Conservation (phyloP, 2,113 vertebrate genomes). For the Buteo buteo region DNA sequence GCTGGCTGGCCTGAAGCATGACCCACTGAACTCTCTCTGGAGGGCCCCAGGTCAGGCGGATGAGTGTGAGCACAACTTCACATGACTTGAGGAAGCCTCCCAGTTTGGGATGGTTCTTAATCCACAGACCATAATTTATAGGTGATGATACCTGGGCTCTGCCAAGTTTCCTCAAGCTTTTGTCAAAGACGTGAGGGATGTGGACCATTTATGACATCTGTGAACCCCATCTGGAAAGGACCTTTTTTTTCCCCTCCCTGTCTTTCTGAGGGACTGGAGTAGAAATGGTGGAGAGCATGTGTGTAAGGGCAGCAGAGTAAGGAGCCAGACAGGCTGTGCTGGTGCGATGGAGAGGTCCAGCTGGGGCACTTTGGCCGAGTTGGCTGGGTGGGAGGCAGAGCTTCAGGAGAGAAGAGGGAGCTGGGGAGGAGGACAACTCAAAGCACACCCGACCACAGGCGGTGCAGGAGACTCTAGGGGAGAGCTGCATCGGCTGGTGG, state of each 20-base stretch:
- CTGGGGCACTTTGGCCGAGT: not conserved
- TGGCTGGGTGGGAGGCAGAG: not conserved
- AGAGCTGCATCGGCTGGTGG: not conserved
- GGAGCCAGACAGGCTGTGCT: not conserved
- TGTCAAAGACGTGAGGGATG: rapidly evolving
- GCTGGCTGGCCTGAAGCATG: not conserved
- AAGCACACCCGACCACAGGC: rapidly evolving
- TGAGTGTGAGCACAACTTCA: not conserved
- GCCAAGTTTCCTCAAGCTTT: not conserved
- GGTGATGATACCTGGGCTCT: not conserved
- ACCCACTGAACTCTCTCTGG: not conserved
- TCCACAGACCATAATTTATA: not conserved
- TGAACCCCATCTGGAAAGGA: not conserved
- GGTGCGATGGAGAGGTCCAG: rapidly evolving
- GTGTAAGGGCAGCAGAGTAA: not conserved
- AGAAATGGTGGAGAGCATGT: not conserved
- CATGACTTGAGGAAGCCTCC: not conserved
- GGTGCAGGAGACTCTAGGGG: not conserved
- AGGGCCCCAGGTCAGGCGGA: not conserved
- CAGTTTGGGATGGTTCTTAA: not conserved
- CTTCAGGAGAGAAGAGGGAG: not conserved
- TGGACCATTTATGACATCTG: not conserved
- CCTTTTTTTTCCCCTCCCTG: not conserved
- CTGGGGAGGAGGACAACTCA: not conserved
- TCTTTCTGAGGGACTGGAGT: not conserved